Conservation (phyloP, 1,140 invertebrate genomes). For the Pentalonia nigronervosa region DNA sequence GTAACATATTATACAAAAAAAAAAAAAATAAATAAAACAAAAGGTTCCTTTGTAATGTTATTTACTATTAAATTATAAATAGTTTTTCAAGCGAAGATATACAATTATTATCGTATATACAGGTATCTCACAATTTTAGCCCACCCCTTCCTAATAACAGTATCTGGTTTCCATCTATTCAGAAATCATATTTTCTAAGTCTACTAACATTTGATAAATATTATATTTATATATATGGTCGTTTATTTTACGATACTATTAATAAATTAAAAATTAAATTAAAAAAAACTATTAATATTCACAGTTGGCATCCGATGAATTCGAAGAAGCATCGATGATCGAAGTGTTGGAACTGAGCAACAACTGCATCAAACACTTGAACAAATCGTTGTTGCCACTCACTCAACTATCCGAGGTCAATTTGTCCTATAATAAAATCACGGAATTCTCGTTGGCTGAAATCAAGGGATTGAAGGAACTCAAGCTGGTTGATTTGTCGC, state of each 20-base stretch:
- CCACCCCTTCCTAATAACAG: neutral
- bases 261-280: too few relatives aligned
- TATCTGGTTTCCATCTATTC: neutral
- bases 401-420: conserved; percentile 73
- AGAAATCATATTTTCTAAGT: neutral
- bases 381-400: conserved; percentile 76
- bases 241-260: neutral
- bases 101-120: too few relatives aligned
- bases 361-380: conserved; percentile 75
- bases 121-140: neutral
- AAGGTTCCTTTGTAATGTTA: too few relatives aligned
- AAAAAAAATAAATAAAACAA: too few relatives aligned
- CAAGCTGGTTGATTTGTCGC: conserved; percentile 75
- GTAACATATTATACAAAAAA: too few relatives aligned
- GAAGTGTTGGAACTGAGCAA: conserved; percentile 74
- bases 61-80: neutral
- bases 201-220: neutral
- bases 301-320: conserved; percentile 78
- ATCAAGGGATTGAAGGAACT: conserved; percentile 75
- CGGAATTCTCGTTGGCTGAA: conserved; percentile 79
- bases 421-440: conserved; percentile 77
- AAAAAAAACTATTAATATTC: too few relatives aligned
- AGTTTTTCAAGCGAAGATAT: neutral
- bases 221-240: neutral
- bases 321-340: conserved; percentile 72